Conservation (phyloP, 2,797 vertebrate species). For the Falco rusticolus region DNA sequence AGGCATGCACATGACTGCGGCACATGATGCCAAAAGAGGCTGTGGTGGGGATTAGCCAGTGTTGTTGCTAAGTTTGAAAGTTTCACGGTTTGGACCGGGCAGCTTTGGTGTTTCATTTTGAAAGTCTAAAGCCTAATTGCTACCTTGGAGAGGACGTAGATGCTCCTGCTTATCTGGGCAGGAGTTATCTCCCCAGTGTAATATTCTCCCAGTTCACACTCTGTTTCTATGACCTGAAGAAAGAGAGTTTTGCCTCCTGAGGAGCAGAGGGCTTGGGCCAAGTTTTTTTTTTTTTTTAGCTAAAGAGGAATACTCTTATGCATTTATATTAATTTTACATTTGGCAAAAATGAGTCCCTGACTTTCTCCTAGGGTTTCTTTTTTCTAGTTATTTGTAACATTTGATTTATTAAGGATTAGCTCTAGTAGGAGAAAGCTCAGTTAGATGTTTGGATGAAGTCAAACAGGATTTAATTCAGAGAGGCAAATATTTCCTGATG, state of each 20-base stretch:
- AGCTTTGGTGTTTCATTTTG: not conserved
- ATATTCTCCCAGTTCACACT: not conserved
- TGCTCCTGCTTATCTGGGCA: not conserved
- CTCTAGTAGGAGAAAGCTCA: constrained; percentile 24
- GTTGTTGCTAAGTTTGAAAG: constrained; percentile 1
- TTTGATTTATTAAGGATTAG: constrained; percentile 57
- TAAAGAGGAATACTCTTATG: not conserved
- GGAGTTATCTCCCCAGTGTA: not conserved
- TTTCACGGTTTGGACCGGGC: not conserved
- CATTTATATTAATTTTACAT: constrained; percentile 35
- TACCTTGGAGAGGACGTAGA: not conserved
- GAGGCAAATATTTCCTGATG: constrained; percentile 42
- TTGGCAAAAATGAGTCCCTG: constrained; percentile 24
- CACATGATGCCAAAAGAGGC: not conserved
- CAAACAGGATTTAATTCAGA: constrained; percentile 39
- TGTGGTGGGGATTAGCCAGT: not conserved
- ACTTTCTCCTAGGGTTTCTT: constrained; percentile 26
- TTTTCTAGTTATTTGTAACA: constrained; percentile 12
- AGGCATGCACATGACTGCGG: not conserved
- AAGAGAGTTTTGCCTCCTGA: constrained; percentile 1
- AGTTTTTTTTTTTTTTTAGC: not conserved
- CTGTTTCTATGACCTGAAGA: constrained; percentile 8
- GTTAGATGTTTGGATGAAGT: constrained; percentile 43
- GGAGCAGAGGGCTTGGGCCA: not conserved
- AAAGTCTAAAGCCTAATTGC: not conserved